Evolutionary conservation across 2,113 vertebrate genomes (phyloP), one percentile per base, ranked within the genome.

Genomic region (Podiceps cristatus): DNA sequence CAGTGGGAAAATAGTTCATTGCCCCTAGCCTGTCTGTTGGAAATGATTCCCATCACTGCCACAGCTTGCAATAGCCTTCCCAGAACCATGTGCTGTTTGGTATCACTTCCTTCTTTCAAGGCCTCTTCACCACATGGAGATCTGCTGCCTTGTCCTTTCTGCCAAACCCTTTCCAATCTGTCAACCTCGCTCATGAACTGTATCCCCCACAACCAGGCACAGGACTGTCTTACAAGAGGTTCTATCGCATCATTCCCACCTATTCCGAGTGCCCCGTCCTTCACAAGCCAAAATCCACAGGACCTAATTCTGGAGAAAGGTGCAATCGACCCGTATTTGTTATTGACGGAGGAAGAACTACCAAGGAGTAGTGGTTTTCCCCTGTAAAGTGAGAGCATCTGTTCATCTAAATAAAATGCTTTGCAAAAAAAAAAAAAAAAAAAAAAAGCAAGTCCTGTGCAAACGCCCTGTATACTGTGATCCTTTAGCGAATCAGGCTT

Each of bases 91-190:
- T 31, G 18, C 80, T 75, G 13, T 23, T 84, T 45, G 77, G 84
- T 52, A 71, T 93, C 62, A 2, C 89, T 96, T 92, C 91, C 87
- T 33, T 69, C 89, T 91, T 69, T 79, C 56, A 56, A 63, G 73
- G 66, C 58, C 49, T 85, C 49, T 49, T 50, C 66, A 24, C 4
- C 74, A 28, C 5, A 4, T 5, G 60, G 77, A 75, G 27, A 25
- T 81, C 47, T 68, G 60, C 53, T 4, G 18, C 16, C 44, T 31
- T 27, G 73, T 35, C 56, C 33, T 49, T 63, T 59, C 3, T 81
- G 64, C 58, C 85, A 67, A 1, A 3, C 17, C 45, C 66, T 71
- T n/a, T 24, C 23, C 62, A 9, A 16, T 11, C 37, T 64, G 40
- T 9, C 91, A 78, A 13, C 86, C 56, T 40, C 0, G 2, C 55